A percentile compares a stretch with the other conserved stretches of the same genome.
phyloP scores from a whole-genome alignment of 1,140 invertebrate genomes.

The Scaptodrosophila lebanonensis region DNA sequence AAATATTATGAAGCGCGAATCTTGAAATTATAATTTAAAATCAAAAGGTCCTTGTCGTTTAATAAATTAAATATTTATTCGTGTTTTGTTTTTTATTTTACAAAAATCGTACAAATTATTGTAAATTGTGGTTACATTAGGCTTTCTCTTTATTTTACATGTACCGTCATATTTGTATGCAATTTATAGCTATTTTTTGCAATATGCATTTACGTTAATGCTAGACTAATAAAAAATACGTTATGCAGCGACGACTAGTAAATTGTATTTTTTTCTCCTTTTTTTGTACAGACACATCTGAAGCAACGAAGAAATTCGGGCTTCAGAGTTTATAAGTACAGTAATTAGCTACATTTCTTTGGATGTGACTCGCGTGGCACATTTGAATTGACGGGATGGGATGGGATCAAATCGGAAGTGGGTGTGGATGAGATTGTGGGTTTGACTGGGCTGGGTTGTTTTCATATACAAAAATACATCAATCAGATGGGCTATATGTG shows the following conservation, averaged over 20 bases:
- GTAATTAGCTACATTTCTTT: constrained; percentile 63
- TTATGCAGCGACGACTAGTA: constrained; percentile 60
- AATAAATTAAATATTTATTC: constrained; percentile 50
- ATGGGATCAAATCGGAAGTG: no score
- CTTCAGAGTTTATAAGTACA: no score
- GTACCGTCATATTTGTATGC: neutral
- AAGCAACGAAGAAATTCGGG: no score
- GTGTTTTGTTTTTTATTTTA: constrained; percentile 55
- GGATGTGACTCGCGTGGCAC: no score
- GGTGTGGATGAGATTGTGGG: no score
- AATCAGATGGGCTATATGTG: no score
- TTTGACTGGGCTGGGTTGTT: no score
- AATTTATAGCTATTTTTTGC: constrained; percentile 38
- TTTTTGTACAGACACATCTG: constrained; percentile 37
- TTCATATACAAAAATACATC: no score
- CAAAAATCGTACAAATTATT: constrained; percentile 60
- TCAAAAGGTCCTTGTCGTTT: no score
- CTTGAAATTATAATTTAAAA: no score
- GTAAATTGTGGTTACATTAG: constrained; percentile 52
- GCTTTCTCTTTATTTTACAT: constrained; percentile 18
- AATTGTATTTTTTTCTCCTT: constrained; percentile 8
- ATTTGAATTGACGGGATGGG: no score
- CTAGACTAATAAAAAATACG: constrained; percentile 54
- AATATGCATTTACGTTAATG: constrained; percentile 35
- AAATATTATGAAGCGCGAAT: no score